phyloP scores from a whole-genome alignment of 2,797 vertebrate genomes.

The Bradypodion pumilum region DNA sequence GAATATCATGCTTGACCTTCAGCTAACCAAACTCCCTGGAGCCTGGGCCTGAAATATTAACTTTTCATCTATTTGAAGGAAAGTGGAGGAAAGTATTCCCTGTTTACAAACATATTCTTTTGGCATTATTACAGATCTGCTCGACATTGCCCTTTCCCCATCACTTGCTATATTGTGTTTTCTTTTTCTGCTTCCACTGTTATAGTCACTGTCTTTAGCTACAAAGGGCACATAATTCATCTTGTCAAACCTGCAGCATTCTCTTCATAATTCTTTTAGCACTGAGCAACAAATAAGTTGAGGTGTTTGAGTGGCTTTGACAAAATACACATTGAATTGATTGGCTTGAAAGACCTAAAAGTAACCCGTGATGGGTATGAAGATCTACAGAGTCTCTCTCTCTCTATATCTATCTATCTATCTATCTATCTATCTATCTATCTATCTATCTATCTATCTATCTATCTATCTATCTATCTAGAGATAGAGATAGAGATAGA shows the following conservation, averaged over 20 bases:
- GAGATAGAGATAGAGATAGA: too few species aligned
- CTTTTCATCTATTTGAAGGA: constrained; percentile 17
- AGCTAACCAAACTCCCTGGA: constrained; percentile 34
- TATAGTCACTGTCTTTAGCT: constrained; percentile 27
- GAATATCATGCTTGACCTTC: constrained; percentile 34
- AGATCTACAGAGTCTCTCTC: too few species aligned
- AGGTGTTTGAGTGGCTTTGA: constrained; percentile 18
- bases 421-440: too few species aligned
- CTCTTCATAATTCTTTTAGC: constrained; percentile 29
- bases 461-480: too few species aligned
- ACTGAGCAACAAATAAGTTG: not conserved
- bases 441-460: too few species aligned
- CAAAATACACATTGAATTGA: constrained; percentile 24
- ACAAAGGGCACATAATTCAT: constrained; percentile 37
- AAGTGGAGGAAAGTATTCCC: not conserved
- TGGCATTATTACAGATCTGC: constrained; percentile 14
- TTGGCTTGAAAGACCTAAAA: constrained; percentile 16
- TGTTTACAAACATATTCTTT: constrained; percentile 15
- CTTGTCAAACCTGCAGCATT: constrained; percentile 30
- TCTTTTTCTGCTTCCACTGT: constrained; percentile 35
- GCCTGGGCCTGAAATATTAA: constrained; percentile 37
- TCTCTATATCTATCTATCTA: too few species aligned
- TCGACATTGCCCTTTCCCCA: not conserved
- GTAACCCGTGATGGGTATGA: too few species aligned
- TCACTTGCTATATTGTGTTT: constrained; percentile 23